Conservation (phyloP, 37 sponge, comb jelly and placozoan species). For the Oopsacas minuta region DNA sequence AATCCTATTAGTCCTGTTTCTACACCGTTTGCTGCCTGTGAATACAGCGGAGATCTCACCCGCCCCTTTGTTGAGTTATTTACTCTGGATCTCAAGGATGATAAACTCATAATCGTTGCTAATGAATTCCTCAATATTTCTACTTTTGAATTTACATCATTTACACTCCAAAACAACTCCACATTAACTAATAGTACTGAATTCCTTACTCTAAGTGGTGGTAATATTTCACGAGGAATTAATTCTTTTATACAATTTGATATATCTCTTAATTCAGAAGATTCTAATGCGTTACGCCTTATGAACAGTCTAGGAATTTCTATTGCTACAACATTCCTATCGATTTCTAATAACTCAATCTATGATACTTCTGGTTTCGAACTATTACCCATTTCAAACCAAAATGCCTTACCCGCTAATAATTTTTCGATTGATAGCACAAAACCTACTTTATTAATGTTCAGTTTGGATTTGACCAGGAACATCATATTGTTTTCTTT, state of each 20-base stretch:
- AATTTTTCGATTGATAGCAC: background rate
- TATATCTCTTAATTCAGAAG: background rate
- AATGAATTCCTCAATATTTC: background rate
- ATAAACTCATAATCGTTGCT: background rate
- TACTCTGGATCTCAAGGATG: background rate
- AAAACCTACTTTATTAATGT: background rate
- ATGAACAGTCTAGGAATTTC: slow-evolving; percentile 1
- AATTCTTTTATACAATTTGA: background rate
- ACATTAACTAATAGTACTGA: background rate
- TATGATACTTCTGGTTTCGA: background rate
- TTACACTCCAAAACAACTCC: slow-evolving; percentile 6
- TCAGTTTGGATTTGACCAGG: background rate
- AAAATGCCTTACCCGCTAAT: background rate
- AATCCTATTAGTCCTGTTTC: slow-evolving; percentile 18
- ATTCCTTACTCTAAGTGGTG: background rate
- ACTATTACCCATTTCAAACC: background rate
- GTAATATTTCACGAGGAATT: background rate
- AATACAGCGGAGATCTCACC: slow-evolving; percentile 19
- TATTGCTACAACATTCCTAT: background rate
- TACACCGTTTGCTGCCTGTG: slow-evolving; percentile 24
- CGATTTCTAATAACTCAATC: background rate
- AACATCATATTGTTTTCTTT: background rate
- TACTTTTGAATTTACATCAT: slow-evolving; percentile 22
- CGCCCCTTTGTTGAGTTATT: background rate
- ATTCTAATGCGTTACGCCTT: background rate